These are phyloP conservation scores for Neotoxoptera formosana DNA, from an alignment of 1,140 invertebrate species.

Conservation along the genomic window DNA sequence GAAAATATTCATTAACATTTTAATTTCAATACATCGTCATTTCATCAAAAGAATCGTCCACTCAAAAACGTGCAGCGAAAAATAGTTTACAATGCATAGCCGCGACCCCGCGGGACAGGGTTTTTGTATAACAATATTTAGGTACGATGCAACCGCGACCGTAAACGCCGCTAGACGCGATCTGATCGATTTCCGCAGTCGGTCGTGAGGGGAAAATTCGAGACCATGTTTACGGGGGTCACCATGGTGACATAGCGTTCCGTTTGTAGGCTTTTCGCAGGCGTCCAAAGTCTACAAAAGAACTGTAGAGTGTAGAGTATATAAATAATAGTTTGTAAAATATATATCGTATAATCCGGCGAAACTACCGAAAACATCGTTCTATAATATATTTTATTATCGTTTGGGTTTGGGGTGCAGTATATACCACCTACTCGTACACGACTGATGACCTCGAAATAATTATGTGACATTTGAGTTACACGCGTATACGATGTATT, in stretches of 20 bases:
- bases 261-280: neutral
- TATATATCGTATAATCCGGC: neutral
- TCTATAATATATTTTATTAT: neutral
- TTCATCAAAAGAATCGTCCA: neutral
- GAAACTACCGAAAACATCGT: neutral
- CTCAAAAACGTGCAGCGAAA: neutral
- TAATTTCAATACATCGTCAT: neutral
- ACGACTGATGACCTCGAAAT: neutral
- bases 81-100: neutral
- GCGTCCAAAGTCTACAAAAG: neutral
- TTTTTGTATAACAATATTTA: neutral
- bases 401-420: neutral
- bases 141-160: neutral
- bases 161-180: neutral
- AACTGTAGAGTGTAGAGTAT: neutral
- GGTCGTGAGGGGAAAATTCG: neutral
- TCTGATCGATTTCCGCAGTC: neutral
- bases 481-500: neutral
- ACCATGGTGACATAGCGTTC: neutral
- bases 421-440: neutral
- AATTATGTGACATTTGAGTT: no score
- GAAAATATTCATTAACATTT: neutral
- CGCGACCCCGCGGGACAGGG: no score
- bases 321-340: no score
- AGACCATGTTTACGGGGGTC: neutral